phyloP scores from a whole-genome alignment of 2,113 vertebrate species.

The Echinops telfairi region DNA sequence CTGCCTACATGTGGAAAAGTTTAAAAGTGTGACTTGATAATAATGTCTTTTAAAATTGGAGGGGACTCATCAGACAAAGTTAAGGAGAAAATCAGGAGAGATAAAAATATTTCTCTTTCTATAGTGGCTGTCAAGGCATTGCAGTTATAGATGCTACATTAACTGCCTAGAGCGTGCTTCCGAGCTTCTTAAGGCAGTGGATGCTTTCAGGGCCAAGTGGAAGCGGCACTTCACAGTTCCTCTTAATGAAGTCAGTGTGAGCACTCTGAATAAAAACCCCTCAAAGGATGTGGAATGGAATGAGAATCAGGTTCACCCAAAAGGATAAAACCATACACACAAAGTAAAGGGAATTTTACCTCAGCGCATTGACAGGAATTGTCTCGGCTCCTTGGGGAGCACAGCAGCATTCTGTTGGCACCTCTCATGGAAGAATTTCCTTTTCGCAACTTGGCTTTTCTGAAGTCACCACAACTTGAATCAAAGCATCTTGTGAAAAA shows the following conservation, averaged over 20 bases:
- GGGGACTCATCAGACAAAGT: slow-evolving; percentile 37
- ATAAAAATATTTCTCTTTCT: slow-evolving; percentile 54
- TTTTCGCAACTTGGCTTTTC: slow-evolving; percentile 29
- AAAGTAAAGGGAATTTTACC: slow-evolving; percentile 69
- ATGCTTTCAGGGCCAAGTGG: slow-evolving; percentile 18
- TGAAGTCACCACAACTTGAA: slow-evolving; percentile 14
- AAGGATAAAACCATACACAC: slow-evolving; percentile 53
- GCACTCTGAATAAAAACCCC: slow-evolving; percentile 62
- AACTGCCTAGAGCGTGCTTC: not conserved
- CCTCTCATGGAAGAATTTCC: slow-evolving; percentile 41
- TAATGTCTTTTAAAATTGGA: slow-evolving; percentile 21
- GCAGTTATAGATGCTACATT: not conserved
- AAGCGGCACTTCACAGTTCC: not conserved
- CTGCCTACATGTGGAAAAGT: slow-evolving; percentile 38
- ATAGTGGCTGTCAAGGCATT: not conserved
- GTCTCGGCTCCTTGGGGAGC: slow-evolving; percentile 42
- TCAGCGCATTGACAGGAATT: slow-evolving; percentile 56
- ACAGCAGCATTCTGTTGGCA: not conserved
- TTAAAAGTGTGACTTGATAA: slow-evolving; percentile 37
- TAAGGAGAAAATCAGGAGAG: slow-evolving; percentile 11
- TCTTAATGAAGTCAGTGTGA: slow-evolving; percentile 73
- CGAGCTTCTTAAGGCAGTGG: slow-evolving; percentile 22
- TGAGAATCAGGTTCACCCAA: slow-evolving; percentile 57
- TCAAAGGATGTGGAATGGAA: slow-evolving; percentile 59
- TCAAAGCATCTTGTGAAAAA: slow-evolving; percentile 48